A percentile compares a stretch with the other conserved stretches of the same genome.
phyloP scores from a whole-genome alignment of 2,888 invertebrate species.

The Choristoneura rosaceana region DNA sequence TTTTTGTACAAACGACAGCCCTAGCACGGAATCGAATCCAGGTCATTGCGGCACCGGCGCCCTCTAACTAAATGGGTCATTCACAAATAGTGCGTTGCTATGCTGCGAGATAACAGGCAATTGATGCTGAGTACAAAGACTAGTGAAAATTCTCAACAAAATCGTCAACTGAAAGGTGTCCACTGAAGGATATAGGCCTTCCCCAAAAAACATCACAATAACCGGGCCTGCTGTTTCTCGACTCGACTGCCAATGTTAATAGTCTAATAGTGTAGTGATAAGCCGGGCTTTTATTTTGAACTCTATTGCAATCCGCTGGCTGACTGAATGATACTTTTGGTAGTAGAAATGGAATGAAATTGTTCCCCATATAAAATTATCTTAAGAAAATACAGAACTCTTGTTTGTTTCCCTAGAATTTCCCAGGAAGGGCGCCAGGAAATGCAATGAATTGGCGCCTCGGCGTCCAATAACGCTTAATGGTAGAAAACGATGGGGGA shows the following conservation, averaged over 20 bases:
- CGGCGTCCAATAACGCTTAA: conserved; percentile 26
- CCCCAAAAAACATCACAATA: no score
- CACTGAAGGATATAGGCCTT: no score
- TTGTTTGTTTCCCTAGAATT: conserved; percentile 16
- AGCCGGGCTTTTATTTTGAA: no score
- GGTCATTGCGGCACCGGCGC: conserved; percentile 66
- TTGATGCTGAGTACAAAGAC: not conserved
- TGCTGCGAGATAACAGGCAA: conserved; percentile 24
- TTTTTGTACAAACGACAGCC: conserved; percentile 18
- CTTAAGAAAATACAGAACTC: not conserved
- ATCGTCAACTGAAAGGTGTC: no score
- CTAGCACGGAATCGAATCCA: conserved; percentile 56
- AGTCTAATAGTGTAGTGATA: no score
- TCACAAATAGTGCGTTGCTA: conserved; percentile 42
- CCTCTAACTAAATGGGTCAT: conserved; percentile 70
- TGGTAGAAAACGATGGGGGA: conserved; percentile 33
- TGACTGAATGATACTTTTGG: no score
- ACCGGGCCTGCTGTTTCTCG: no score
- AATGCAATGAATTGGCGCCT: conserved; percentile 27
- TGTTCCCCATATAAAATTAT: not conserved
- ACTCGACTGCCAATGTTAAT: not conserved
- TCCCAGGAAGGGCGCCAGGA: conserved; percentile 19
- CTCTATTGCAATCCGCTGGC: no score
- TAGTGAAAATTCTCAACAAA: no score
- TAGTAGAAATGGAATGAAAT: not conserved